A percentile compares a stretch with the other conserved stretches of the same genome.
phyloP scores from a whole-genome alignment of 2,113 vertebrate species.

The Columba livia region DNA sequence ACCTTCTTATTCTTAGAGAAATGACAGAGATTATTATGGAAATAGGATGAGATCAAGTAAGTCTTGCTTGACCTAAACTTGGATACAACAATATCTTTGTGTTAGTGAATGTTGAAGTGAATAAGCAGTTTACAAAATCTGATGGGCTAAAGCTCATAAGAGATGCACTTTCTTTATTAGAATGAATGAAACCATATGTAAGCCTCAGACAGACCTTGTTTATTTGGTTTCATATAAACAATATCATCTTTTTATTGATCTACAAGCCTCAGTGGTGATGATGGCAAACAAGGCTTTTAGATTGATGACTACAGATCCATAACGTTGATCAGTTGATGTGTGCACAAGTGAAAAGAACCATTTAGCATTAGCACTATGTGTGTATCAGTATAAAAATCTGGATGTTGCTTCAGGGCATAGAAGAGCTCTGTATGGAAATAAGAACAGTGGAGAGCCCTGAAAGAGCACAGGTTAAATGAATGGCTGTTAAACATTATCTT shows the following conservation, averaged over 20 bases:
- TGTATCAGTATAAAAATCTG: neutral
- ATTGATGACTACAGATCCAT: constrained; percentile 7
- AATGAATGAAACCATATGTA: constrained; percentile 60
- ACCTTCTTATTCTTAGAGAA: constrained; percentile 70
- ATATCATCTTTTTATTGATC: constrained; percentile 61
- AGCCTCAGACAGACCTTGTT: constrained; percentile 31
- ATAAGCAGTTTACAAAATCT: constrained; percentile 19
- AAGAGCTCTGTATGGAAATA: constrained; percentile 1
- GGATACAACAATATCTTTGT: constrained; percentile 47
- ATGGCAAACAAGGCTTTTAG: constrained; percentile 44
- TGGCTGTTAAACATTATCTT: neutral
- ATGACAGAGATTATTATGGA: constrained; percentile 74
- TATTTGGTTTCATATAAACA: constrained; percentile 60
- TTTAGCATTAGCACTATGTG: neutral
- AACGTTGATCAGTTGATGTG: constrained; percentile 1
- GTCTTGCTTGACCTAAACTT: constrained; percentile 60
- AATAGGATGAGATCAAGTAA: constrained; percentile 57
- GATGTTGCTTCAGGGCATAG: constrained; percentile 25
- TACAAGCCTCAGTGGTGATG: constrained; percentile 23
- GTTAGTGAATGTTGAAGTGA: constrained; percentile 14
- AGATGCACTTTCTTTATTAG: constrained; percentile 58
- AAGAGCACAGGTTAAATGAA: constrained; percentile 34
- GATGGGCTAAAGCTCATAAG: constrained; percentile 42
- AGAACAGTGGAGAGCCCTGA: neutral
- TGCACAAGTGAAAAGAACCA: neutral